Conservation (phyloP, 2,797 vertebrate species). For the Phrynocephalus forsythii region DNA sequence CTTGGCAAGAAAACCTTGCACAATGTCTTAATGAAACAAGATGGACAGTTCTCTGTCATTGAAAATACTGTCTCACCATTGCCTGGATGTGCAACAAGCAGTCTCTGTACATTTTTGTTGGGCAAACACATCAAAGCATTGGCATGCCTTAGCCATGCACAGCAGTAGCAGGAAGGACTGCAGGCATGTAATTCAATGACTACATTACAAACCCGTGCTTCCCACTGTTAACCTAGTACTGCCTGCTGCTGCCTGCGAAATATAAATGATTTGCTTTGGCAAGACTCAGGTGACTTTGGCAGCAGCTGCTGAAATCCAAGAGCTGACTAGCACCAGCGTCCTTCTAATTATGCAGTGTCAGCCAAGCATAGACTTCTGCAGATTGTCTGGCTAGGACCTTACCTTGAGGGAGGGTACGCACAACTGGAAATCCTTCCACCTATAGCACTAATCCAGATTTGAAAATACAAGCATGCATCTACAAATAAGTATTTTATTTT, state of each 20-base stretch:
- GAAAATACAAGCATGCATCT: neutral
- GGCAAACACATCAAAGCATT: neutral
- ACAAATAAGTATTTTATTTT: neutral
- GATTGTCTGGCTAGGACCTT: neutral
- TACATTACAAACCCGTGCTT: neutral
- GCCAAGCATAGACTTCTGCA: neutral
- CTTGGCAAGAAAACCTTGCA: neutral
- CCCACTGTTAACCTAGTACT: neutral
- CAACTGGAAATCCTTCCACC: neutral
- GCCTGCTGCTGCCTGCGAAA: neutral
- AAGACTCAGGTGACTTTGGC: conserved; percentile 28
- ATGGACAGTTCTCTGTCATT: neutral
- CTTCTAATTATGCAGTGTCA: conserved; percentile 16
- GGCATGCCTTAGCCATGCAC: neutral
- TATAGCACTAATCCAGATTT: neutral
- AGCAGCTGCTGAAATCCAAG: neutral
- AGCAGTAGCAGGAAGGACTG: neutral
- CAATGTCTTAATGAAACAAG: neutral
- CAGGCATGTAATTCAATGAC: neutral
- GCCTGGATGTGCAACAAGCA: neutral
- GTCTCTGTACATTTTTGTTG: neutral
- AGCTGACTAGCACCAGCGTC: neutral
- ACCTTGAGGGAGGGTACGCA: neutral
- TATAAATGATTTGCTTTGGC: neutral
- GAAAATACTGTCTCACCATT: neutral